phyloP scores from a whole-genome alignment of 2,113 vertebrate genomes.

The Pitta sordida region DNA sequence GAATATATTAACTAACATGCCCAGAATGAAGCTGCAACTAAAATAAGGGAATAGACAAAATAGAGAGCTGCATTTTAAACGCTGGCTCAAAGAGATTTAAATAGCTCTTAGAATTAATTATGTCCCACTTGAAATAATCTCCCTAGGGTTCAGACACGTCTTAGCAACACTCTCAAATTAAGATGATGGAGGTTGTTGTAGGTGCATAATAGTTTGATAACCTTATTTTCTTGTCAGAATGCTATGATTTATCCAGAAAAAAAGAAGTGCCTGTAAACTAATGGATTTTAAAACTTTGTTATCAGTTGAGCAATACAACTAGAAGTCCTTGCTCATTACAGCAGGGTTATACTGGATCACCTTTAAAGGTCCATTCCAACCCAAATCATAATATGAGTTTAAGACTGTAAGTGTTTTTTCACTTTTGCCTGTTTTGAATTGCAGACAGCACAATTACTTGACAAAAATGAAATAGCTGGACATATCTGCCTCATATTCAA shows the following conservation, averaged over 20 bases:
- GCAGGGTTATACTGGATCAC: background rate
- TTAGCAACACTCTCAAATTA: background rate
- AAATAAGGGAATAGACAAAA: background rate
- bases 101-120: background rate
- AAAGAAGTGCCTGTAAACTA: background rate
- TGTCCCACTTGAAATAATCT: background rate
- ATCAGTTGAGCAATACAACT: background rate
- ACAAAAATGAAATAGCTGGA: background rate
- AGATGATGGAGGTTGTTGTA: background rate
- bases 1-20: background rate
- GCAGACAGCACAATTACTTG: background rate
- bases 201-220: background rate
- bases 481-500: background rate
- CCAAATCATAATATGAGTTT: background rate
- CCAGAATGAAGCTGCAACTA: background rate
- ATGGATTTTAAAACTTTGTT: background rate
- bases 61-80: background rate
- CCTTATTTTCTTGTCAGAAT: constrained; percentile 11
- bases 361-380: background rate
- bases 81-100: background rate
- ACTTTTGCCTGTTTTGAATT: background rate
- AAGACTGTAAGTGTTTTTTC: background rate
- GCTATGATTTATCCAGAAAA: background rate
- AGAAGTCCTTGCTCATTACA: background rate
- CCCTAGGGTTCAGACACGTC: background rate